Evolutionary conservation across 2,888 invertebrate genomes (phyloP).

Genomic region (Dione vanillae): DNA sequence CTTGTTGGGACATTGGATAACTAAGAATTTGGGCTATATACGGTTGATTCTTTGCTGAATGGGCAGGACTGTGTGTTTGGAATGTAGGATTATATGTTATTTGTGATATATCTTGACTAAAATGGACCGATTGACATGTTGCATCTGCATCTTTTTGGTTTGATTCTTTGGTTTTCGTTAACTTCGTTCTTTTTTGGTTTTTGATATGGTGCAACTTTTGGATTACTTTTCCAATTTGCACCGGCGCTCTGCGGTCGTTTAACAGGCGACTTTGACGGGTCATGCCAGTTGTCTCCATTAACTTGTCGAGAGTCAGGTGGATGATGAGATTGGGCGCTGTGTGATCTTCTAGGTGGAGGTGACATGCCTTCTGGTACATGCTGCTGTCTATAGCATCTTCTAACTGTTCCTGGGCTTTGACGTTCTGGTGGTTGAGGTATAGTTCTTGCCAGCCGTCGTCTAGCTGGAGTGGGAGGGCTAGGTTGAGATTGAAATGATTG

Average conservation of each 20-base stretch:
- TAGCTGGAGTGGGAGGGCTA: slow-evolving; percentile 71
- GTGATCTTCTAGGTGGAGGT: slow-evolving; percentile 70
- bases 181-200: slow-evolving; percentile 72
- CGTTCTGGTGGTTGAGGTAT: slow-evolving; percentile 70
- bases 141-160: slow-evolving; percentile 59
- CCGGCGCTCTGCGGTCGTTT: slow-evolving; percentile 78
- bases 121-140: slow-evolving; percentile 51
- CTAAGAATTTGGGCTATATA: slow-evolving; percentile 80
- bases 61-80: slow-evolving; percentile 81
- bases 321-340: slow-evolving; percentile 71
- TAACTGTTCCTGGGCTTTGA: slow-evolving; percentile 68
- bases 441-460: slow-evolving; percentile 65
- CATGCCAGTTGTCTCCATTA: slow-evolving; percentile 76
- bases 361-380: slow-evolving; percentile 74
- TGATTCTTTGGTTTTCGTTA: slow-evolving; percentile 64
- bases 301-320: slow-evolving; percentile 64
- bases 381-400: slow-evolving; percentile 68
- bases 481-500: slow-evolving; percentile 69
- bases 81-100: slow-evolving; percentile 82
- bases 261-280: slow-evolving; percentile 73
- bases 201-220: slow-evolving; percentile 74
- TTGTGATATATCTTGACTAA: slow-evolving; percentile 72
- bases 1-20: slow-evolving; percentile 78
- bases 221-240: slow-evolving; percentile 74
- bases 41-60: slow-evolving; percentile 71